Base-by-base conservation (phyloP, 2,797 vertebrate genomes). In the Sparus aurata region DNA sequence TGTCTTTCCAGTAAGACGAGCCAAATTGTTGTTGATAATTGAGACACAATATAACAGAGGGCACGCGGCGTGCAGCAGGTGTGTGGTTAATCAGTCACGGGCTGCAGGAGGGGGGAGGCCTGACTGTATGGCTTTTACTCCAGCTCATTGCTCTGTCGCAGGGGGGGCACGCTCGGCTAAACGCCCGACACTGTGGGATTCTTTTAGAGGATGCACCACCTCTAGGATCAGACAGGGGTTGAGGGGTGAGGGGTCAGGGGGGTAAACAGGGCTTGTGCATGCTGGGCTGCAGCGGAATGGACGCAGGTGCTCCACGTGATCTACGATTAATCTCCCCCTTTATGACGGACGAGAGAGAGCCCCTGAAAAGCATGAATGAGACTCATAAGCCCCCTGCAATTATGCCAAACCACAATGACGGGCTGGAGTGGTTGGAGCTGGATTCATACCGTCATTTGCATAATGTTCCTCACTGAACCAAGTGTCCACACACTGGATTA, bases 31-130 rank as follows among this genome's bases (percentile, higher is more conserved):
- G 90, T 89, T 89, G 92, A 91, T 93, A 91, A 91, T 91, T 92
- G 90, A 90, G 87, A 90, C 88, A 88, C 90, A 91, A 87, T 86
- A 87, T 85, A 87, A 90, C 87, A 87, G 89, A 87, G 89, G 87
- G 82, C 87, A 89, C 82, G 85, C 89, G 88, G 90, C 86, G 81
- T 88, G 87, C 85, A 86, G 94, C 94, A 95, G 95, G 95, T 95
- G 95, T 93, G 91, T 92, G 90, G 87, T 92, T 95, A 94, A 95
- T 93, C 90, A 94, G 93, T 94, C 90, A 92, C 68, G 53, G 87
- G 76, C 84, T 73, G 82, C 73, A 64, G 81, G 71, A 65, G 72
- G 72, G 61, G 69, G 70, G 58, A 10, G 70, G 69, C 13, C 22
- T 0, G 81, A 90, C 89, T 89, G 85, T 91, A 93, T 75, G 16